phyloP scores from a whole-genome alignment of 2,113 vertebrate genomes.

The Dicerorhinus sumatrensis region DNA sequence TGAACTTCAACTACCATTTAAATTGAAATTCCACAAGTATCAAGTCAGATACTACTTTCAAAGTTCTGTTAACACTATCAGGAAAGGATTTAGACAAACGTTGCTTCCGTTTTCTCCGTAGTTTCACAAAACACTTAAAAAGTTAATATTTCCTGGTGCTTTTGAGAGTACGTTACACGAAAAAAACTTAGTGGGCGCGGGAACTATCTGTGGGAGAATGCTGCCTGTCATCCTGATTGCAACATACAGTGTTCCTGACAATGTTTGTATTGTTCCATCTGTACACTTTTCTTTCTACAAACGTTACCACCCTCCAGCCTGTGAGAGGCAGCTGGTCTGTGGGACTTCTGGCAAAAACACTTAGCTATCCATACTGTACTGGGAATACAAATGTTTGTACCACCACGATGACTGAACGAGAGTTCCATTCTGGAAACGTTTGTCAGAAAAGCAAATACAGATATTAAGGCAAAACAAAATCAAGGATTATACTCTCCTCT shows the following conservation, averaged over 20 bases:
- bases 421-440: background rate
- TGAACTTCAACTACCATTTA: constrained; percentile 62
- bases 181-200: background rate
- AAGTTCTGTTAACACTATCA: background rate
- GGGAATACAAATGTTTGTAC: background rate
- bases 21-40: constrained; percentile 41
- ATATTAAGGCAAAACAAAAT: background rate
- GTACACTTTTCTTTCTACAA: background rate
- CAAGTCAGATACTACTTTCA: constrained; percentile 21
- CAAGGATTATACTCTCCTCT: background rate
- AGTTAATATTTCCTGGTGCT: background rate
- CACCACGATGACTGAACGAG: background rate
- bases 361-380: background rate
- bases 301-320: background rate
- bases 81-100: background rate
- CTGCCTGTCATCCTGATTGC: background rate
- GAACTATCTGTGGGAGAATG: background rate
- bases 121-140: background rate
- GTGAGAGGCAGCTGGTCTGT: constrained; percentile 25
- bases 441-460: constrained; percentile 19
- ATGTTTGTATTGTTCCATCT: background rate
- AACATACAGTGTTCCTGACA: background rate
- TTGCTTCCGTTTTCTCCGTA: background rate
- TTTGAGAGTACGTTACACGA: background rate
- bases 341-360: constrained; percentile 35